Evolutionary conservation across 1,140 invertebrate species (phyloP).

Genomic region (Drosophila persimilis): DNA sequence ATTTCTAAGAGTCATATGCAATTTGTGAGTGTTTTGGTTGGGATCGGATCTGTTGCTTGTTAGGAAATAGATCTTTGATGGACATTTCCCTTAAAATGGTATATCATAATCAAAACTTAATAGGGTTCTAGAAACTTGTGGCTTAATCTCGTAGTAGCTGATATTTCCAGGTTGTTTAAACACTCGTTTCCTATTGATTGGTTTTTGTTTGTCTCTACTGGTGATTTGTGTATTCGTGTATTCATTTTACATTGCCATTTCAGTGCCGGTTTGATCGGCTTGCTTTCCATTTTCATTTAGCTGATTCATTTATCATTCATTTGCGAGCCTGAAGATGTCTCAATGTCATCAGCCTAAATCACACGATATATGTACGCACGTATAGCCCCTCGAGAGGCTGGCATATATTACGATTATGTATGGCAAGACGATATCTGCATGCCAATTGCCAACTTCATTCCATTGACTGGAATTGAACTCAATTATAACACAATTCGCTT

Average conservation of each 20-base stretch:
- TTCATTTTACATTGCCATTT: neutral
- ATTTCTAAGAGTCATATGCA: neutral
- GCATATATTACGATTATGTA: neutral
- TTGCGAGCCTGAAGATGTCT: slow-evolving; percentile 20
- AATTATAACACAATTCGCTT: slow-evolving; percentile 27
- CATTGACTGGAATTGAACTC: slow-evolving; percentile 13
- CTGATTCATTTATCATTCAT: slow-evolving; percentile 26
- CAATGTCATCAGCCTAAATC: slow-evolving; percentile 8
- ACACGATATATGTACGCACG: no score
- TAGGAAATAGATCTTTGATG: no score
- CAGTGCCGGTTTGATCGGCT: slow-evolving; percentile 22
- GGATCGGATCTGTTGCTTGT: neutral
- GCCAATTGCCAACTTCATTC: slow-evolving; percentile 17
- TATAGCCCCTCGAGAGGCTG: neutral
- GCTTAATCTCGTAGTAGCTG: no score
- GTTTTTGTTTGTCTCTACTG: neutral
- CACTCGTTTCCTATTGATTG: neutral
- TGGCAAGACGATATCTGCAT: slow-evolving; percentile 16
- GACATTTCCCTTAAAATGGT: neutral
- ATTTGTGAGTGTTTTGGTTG: neutral
- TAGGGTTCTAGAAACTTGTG: no score
- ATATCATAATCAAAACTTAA: no score
- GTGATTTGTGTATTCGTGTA: slow-evolving; percentile 11
- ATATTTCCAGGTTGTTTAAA: neutral
- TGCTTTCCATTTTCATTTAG: slow-evolving; percentile 15